These are phyloP conservation scores for Temnothorax longispinosus DNA, from an alignment of 1,140 invertebrate genomes.

Conservation along the genomic window DNA sequence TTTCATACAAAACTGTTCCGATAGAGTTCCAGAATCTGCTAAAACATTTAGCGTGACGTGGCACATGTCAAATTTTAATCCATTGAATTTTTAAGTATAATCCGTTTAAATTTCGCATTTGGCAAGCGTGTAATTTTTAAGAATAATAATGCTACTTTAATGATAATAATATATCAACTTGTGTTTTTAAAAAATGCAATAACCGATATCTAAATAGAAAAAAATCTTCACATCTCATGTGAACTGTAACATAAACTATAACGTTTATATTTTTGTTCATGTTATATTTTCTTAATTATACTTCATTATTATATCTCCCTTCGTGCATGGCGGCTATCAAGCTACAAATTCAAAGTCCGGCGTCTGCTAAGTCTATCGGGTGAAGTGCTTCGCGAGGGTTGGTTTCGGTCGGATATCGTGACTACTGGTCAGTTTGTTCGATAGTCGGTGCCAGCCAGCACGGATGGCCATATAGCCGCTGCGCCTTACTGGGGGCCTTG, in stretches of 20 bases:
- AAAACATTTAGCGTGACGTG: slow-evolving; percentile 44
- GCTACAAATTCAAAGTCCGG: slow-evolving; percentile 18
- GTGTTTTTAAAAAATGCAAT: neutral
- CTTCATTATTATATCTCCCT: neutral
- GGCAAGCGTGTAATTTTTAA: slow-evolving; percentile 10
- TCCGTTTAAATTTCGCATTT: neutral
- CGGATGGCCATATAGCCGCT: slow-evolving; percentile 81
- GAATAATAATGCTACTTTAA: neutral
- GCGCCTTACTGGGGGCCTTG: slow-evolving; percentile 80
- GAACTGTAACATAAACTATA: neutral
- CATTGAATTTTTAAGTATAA: slow-evolving; percentile 39
- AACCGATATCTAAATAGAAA: neutral
- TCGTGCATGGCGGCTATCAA: neutral
- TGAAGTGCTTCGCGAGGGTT: slow-evolving; percentile 55
- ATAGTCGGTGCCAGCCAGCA: slow-evolving; percentile 85
- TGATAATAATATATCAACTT: slow-evolving; percentile 15
- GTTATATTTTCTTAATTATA: neutral
- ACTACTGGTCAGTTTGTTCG: slow-evolving; percentile 87
- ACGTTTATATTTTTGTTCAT: neutral
- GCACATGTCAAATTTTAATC: slow-evolving; percentile 40
- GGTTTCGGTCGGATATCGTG: slow-evolving; percentile 82
- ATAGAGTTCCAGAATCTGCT: slow-evolving; percentile 17
- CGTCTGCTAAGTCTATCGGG: slow-evolving; percentile 46
- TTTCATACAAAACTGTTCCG: slow-evolving; percentile 41
- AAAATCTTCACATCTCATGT: neutral